Conservation (phyloP, 2,888 invertebrate genomes). For the Lymantria dispar region DNA sequence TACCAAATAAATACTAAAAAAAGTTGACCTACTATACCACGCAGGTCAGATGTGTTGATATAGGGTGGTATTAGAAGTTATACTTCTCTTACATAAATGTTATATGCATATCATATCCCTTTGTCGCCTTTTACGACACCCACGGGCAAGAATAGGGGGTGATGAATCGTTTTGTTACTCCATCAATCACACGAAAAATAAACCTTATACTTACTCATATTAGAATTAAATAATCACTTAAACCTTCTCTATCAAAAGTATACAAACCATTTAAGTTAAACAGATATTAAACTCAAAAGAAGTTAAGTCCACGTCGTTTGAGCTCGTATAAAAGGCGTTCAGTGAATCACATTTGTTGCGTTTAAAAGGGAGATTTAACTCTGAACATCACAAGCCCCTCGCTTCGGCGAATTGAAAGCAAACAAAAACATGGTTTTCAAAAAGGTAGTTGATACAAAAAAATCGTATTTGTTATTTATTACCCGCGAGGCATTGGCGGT, state of each 20-base stretch:
- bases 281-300: conserved; percentile 35
- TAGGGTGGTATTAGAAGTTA: no score
- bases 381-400: conserved; percentile 69
- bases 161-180: no score
- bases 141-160: no score
- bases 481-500: conserved; percentile 43
- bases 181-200: background rate
- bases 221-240: background rate
- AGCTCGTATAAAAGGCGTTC: conserved; percentile 64
- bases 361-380: conserved; percentile 79
- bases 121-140: no score
- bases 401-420: conserved; percentile 69
- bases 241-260: background rate
- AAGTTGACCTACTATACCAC: no score
- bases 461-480: conserved; percentile 62
- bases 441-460: conserved; percentile 67
- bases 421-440: conserved; percentile 70
- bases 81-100: no score
- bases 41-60: no score
- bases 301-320: conserved; percentile 47
- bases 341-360: conserved; percentile 72
- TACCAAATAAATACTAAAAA: no score
- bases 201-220: background rate
- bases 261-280: conserved; percentile 13
- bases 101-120: no score